A percentile compares a stretch with the other conserved stretches of the same genome.
Evolutionary conservation across 2,113 vertebrate species (phyloP).

Genomic region (Falcunculus frontatus): DNA sequence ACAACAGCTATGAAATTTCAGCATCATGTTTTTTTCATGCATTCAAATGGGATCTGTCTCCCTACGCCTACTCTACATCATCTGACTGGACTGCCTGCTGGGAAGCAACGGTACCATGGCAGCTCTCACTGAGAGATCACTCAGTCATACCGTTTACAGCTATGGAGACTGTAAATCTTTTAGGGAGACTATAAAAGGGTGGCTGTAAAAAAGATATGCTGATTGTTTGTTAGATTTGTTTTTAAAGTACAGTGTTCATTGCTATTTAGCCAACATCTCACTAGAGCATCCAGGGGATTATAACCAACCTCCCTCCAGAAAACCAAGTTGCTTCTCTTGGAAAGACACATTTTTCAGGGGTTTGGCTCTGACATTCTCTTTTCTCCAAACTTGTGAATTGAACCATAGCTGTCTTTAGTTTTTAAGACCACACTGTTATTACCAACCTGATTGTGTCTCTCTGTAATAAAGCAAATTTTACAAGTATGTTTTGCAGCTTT

Average conservation of each 20-base stretch:
- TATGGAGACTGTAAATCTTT: constrained; percentile 36
- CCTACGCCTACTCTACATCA: constrained; percentile 25
- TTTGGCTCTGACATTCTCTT: neutral
- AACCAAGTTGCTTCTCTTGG: neutral
- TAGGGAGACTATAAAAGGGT: constrained; percentile 5
- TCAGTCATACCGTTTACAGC: constrained; percentile 40
- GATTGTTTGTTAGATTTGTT: constrained; percentile 36
- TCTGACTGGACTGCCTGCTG: constrained; percentile 63
- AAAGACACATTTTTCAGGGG: neutral
- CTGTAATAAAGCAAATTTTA: neutral
- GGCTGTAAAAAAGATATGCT: neutral
- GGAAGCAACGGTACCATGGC: constrained; percentile 48
- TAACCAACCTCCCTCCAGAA: neutral
- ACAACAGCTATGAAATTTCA: constrained; percentile 60
- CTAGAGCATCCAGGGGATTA: neutral
- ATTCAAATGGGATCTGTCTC: constrained; percentile 64
- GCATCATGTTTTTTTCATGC: constrained; percentile 68
- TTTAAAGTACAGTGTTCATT: neutral
- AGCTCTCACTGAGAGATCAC: constrained; percentile 44
- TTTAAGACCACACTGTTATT: neutral
- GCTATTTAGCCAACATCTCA: constrained; percentile 9
- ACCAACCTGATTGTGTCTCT: neutral
- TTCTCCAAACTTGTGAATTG: neutral
- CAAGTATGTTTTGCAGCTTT: neutral
- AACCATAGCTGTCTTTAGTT: neutral